These are phyloP conservation scores for Drosophila melanogaster DNA, from an alignment of 1,140 invertebrate genomes.

Conservation along the genomic window Release_6_plus_ISO1_MT NT_037436.4:16066001-16066500, in stretches of 20 bases:
- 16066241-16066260: slow-evolving; percentile 62
- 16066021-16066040: slow-evolving; percentile 67
- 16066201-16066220: slow-evolving; percentile 51
- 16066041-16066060: slow-evolving; percentile 53
- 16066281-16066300: slow-evolving; percentile 95
- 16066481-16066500: neutral
- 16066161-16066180: slow-evolving; percentile 23
- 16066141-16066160: slow-evolving; percentile 3
- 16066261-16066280: slow-evolving; percentile 85
- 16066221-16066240: slow-evolving; percentile 86
- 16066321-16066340: slow-evolving; percentile 14
- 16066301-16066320: slow-evolving; percentile 96
- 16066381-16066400: neutral
- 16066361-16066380: slow-evolving; percentile 21
- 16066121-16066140: neutral
- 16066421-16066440: slow-evolving; percentile 1
- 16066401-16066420: slow-evolving; percentile 29
- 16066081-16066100: slow-evolving; percentile 73
- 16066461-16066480: neutral
- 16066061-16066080: slow-evolving; percentile 68
- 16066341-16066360: slow-evolving; percentile 37
- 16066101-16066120: slow-evolving; percentile 70
- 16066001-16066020: slow-evolving; percentile 13
- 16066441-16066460: too few relatives aligned
- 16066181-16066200: slow-evolving; percentile 81